phyloP scores from a whole-genome alignment of 2,113 vertebrate genomes.

The Danio rerio region GRCz12tu NC_133185.1:8110001-8110500 shows the following conservation, averaged over 20 bases:
- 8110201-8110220: slow-evolving; percentile 4
- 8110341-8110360: slow-evolving; percentile 70
- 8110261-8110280: background rate
- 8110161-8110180: background rate
- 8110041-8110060: slow-evolving; percentile 66
- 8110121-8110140: background rate
- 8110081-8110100: slow-evolving; percentile 16
- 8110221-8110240: slow-evolving; percentile 17
- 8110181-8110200: slow-evolving; percentile 1
- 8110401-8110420: slow-evolving; percentile 81
- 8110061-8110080: slow-evolving; percentile 63
- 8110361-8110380: slow-evolving; percentile 81
- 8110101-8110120: background rate
- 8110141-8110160: no score
- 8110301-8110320: background rate
- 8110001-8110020: slow-evolving; percentile 61
- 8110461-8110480: background rate
- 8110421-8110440: slow-evolving; percentile 78
- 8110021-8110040: slow-evolving; percentile 58
- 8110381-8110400: slow-evolving; percentile 82
- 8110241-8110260: slow-evolving; percentile 18
- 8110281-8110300: background rate
- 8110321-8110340: background rate
- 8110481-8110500: no score
- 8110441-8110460: slow-evolving; percentile 79